A percentile compares a stretch with the other conserved stretches of the same genome.
phyloP scores from a whole-genome alignment of 2,888 invertebrate genomes.

The Phrixothrix hirtus region DNA sequence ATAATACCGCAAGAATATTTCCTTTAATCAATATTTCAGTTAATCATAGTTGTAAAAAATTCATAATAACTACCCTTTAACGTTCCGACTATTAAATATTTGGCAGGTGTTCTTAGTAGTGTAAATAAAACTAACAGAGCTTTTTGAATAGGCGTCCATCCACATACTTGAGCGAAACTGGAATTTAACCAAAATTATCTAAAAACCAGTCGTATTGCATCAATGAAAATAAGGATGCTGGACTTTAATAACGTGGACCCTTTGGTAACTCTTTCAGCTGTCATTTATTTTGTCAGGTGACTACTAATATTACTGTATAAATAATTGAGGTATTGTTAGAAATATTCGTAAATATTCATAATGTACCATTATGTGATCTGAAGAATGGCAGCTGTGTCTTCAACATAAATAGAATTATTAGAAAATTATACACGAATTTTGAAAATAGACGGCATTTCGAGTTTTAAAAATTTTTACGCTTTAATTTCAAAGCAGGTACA shows the following conservation, averaged over 20 bases:
- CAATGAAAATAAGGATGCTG: conserved; percentile 33
- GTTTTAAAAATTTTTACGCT: too few relatives aligned
- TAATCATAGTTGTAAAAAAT: conserved; percentile 4
- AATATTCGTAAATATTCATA: conserved; percentile 21
- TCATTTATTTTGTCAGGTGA: conserved; percentile 42
- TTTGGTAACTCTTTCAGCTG: conserved; percentile 40
- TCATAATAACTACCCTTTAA: conserved; percentile 1
- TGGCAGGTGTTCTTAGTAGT: conserved; percentile 20
- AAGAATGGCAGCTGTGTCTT: too few relatives aligned
- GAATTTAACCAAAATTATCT: conserved; percentile 19
- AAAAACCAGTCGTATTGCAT: conserved; percentile 25
- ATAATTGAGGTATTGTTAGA: conserved; percentile 17
- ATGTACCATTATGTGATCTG: conserved; percentile 3
- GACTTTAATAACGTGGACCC: conserved; percentile 30
- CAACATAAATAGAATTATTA: too few relatives aligned
- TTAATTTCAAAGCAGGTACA: not conserved
- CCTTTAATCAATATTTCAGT: conserved; percentile 49
- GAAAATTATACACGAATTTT: too few relatives aligned
- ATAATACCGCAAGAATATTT: conserved; percentile 35
- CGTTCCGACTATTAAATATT: not conserved
- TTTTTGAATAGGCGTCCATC: too few relatives aligned
- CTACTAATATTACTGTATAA: conserved; percentile 22
- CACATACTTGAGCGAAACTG: conserved; percentile 12
- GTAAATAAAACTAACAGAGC: too few relatives aligned
- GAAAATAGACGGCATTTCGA: too few relatives aligned